Conservation (phyloP, 2,888 invertebrate genomes). For the Scaptomyza caliginosa region DNA sequence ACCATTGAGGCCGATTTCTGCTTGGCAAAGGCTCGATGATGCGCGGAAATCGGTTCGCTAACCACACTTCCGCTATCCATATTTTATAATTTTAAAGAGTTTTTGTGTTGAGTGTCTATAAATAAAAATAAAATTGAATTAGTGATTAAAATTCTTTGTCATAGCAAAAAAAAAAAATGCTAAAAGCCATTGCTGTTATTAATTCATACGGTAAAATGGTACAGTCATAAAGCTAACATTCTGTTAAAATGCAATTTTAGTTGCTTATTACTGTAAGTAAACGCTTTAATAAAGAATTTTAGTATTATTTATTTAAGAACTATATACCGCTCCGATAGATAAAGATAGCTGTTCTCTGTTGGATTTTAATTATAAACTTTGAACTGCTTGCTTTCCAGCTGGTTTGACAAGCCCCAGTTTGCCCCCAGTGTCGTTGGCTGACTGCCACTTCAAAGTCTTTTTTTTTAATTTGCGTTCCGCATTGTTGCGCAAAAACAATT, state of each 20-base stretch:
- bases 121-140: neutral
- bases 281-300: too few species aligned
- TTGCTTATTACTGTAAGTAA: too few species aligned
- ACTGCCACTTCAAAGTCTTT: slow-evolving; percentile 46
- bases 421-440: slow-evolving; percentile 5
- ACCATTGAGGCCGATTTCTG: slow-evolving; percentile 84
- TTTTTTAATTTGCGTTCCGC: slow-evolving; percentile 70
- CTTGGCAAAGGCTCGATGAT: slow-evolving; percentile 83
- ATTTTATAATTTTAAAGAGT: slow-evolving; percentile 41
- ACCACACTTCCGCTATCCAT: slow-evolving; percentile 83
- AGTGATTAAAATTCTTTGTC: too few species aligned
- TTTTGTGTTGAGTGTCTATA: neutral
- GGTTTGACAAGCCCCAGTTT: slow-evolving; percentile 26
- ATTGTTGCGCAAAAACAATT: slow-evolving; percentile 68
- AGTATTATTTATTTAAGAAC: too few species aligned
- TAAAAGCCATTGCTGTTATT: too few species aligned
- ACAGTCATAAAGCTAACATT: too few species aligned
- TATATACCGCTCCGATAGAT: too few species aligned
- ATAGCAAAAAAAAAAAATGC: too few species aligned
- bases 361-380: slow-evolving; percentile 15
- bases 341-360: neutral
- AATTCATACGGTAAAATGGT: too few species aligned
- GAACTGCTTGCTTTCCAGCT: slow-evolving; percentile 11
- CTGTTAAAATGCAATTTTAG: too few species aligned
- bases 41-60: slow-evolving; percentile 83